Conservation (phyloP, 2,888 invertebrate genomes). For the Cheilosia grossa region DNA sequence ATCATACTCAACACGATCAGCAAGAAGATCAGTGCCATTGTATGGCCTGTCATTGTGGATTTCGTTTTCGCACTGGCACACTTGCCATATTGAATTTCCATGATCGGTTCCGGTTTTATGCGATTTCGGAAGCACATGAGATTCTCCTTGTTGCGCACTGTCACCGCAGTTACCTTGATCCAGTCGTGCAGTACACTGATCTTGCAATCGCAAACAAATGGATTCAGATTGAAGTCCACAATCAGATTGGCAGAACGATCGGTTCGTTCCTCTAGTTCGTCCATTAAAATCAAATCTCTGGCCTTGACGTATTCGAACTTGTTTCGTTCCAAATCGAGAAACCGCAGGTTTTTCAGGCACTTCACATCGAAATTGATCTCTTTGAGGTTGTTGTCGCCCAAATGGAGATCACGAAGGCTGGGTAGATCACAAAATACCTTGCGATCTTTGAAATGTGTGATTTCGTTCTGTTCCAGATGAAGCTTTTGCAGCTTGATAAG, state of each 20-base stretch:
- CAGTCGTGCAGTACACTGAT: slow-evolving; percentile 86
- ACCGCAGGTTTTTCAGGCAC: slow-evolving; percentile 87
- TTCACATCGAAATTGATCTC: slow-evolving; percentile 87
- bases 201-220: slow-evolving; percentile 88
- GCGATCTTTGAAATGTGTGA: slow-evolving; percentile 86
- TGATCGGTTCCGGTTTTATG: slow-evolving; percentile 79
- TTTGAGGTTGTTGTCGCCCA: slow-evolving; percentile 87
- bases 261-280: slow-evolving; percentile 84
- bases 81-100: slow-evolving; percentile 79
- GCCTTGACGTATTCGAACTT: slow-evolving; percentile 85
- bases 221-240: slow-evolving; percentile 87
- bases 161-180: slow-evolving; percentile 86
- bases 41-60: slow-evolving; percentile 78
- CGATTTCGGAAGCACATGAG: slow-evolving; percentile 84
- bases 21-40: slow-evolving; percentile 83
- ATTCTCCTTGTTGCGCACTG: slow-evolving; percentile 85
- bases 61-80: slow-evolving; percentile 80
- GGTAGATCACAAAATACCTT: slow-evolving; percentile 89
- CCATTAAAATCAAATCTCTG: slow-evolving; percentile 85
- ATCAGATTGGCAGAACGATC: slow-evolving; percentile 83
- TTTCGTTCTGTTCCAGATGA: slow-evolving; percentile 91
- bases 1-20: slow-evolving; percentile 85
- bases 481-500: slow-evolving; percentile 87
- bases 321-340: slow-evolving; percentile 88
- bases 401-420: slow-evolving; percentile 87